Evolutionary conservation across 2,888 invertebrate species (phyloP).

Genomic region (Autographa gamma): DNA sequence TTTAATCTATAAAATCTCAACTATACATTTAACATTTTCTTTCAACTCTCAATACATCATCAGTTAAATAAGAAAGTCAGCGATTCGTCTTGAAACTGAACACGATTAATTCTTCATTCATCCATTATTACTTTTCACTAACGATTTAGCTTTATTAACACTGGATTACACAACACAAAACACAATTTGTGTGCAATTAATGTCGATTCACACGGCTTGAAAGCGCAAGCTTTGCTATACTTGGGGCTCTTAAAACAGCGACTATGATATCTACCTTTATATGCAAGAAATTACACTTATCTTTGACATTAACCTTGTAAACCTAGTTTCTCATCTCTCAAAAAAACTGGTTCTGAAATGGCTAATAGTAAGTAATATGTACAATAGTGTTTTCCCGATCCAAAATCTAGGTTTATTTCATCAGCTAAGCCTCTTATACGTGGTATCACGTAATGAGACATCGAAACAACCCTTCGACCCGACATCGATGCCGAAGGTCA

Average conservation of each 20-base stretch:
- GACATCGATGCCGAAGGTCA: not conserved
- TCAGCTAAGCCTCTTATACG: too few species aligned
- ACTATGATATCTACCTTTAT: not conserved
- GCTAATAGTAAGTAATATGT: too few species aligned
- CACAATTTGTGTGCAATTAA: slow-evolving; percentile 64
- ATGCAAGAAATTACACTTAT: not conserved
- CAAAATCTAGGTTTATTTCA: too few species aligned
- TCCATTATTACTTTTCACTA: slow-evolving; percentile 54
- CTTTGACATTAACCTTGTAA: not conserved
- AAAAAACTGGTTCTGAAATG: too few species aligned
- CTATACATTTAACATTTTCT: not conserved
- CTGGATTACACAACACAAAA: slow-evolving; percentile 59
- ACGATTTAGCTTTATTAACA: slow-evolving; percentile 55
- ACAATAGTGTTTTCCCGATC: too few species aligned
- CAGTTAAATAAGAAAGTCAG: slow-evolving; percentile 33
- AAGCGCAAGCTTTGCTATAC: slow-evolving; percentile 47
- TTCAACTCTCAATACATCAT: slow-evolving; percentile 26
- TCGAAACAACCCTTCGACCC: not conserved
- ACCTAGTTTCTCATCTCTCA: not conserved
- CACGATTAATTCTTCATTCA: slow-evolving; percentile 37
- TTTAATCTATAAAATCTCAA: not conserved
- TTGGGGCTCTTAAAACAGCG: slow-evolving; percentile 33
- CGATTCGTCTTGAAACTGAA: slow-evolving; percentile 18
- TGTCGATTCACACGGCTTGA: slow-evolving; percentile 61
- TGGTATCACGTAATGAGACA: not conserved